A percentile compares a stretch with the other conserved stretches of the same genome.
Conservation (phyloP, 2,797 vertebrate species). For the Xiphophorus birchmanni region DNA sequence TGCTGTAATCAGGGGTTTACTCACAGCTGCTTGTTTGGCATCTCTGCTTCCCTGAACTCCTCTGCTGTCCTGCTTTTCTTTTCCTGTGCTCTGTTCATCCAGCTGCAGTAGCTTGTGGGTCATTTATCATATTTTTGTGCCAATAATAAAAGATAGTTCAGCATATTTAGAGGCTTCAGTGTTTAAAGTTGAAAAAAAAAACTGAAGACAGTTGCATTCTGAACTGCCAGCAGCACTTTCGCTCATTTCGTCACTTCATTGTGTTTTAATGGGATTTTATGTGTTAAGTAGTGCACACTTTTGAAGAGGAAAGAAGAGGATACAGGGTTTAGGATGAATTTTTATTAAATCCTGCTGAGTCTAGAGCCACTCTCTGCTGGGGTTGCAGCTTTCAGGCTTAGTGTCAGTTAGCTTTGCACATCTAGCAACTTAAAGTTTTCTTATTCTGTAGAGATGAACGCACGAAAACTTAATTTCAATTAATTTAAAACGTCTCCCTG, state of each 20-base stretch:
- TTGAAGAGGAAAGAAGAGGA: not conserved
- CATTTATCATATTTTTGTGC: not conserved
- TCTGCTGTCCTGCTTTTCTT: conserved; percentile 26
- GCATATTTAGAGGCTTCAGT: not conserved
- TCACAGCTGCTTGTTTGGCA: conserved; percentile 54
- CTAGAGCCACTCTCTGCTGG: not conserved
- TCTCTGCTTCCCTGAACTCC: conserved; percentile 40
- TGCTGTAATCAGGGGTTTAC: conserved; percentile 50
- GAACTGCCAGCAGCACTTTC: not conserved
- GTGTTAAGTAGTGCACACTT: not conserved
- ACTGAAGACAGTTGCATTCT: not conserved
- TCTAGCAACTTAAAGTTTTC: not conserved
- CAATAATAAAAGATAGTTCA: conserved; percentile 1
- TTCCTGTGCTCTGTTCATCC: conserved; percentile 22
- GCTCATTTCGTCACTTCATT: not conserved
- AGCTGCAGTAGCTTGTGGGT: conserved; percentile 6
- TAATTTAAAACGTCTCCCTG: not conserved
- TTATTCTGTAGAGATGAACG: not conserved
- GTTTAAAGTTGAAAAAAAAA: not conserved
- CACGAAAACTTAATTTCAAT: not conserved
- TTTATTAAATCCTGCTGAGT: not conserved
- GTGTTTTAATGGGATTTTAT: not conserved
- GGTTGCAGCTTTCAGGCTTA: not conserved
- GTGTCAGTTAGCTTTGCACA: not conserved
- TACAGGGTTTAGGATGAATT: not conserved